A percentile compares a stretch with the other conserved stretches of the same genome.
phyloP scores from a whole-genome alignment of 92 coral and sea anemone species.

The Plumapathes pennacea region DNA sequence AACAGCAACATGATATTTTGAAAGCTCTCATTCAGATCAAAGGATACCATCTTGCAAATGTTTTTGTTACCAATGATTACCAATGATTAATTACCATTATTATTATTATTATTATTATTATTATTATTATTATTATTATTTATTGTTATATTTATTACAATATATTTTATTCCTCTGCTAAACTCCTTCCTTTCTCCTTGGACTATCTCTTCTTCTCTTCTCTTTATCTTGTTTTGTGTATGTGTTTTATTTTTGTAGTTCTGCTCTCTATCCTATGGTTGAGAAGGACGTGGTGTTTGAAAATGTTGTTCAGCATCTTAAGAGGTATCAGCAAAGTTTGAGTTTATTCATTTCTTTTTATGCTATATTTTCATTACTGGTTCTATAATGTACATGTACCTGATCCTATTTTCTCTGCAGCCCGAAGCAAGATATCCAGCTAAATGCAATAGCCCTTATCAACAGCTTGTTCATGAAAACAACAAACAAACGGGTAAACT shows the following conservation, averaged over 20 bases:
- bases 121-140: too few species aligned
- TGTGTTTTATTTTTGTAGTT: constrained; percentile 26
- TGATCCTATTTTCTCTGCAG: constrained; percentile 22
- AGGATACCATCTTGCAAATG: too few species aligned
- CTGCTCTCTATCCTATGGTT: constrained; percentile 71
- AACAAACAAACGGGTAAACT: constrained; percentile 62
- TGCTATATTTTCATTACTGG: not conserved
- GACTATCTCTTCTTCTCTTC: too few species aligned
- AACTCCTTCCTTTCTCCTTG: too few species aligned
- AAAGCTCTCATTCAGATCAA: too few species aligned
- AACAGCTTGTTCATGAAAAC: constrained; percentile 80
- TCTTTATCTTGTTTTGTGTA: too few species aligned
- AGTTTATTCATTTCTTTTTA: not conserved
- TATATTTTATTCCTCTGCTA: too few species aligned
- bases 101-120: too few species aligned
- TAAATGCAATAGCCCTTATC: constrained; percentile 83
- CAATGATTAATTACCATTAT: too few species aligned
- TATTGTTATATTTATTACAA: too few species aligned
- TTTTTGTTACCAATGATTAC: too few species aligned
- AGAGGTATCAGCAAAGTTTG: constrained; percentile 49
- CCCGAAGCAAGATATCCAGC: constrained; percentile 82
- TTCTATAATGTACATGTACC: not conserved
- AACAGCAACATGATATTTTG: too few species aligned
- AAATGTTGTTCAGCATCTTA: constrained; percentile 81
- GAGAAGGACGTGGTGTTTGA: constrained; percentile 78